Conservation (phyloP, 2,888 invertebrate species). For the Dione juno region DNA sequence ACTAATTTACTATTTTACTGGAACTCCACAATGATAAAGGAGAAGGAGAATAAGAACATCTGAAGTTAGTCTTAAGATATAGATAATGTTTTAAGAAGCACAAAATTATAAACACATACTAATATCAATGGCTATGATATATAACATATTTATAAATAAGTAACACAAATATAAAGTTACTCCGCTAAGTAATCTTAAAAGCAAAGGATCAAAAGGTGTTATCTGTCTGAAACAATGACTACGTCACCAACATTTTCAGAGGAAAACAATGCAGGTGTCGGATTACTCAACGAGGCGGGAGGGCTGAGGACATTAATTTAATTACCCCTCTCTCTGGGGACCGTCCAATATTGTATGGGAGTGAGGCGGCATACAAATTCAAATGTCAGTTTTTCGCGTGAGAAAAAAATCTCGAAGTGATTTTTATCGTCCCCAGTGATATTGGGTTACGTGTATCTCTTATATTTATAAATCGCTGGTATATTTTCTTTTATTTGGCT, state of each 20-base stretch:
- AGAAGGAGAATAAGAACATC: too few species aligned
- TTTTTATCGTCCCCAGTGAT: slow-evolving; percentile 74
- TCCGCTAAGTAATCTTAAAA: slow-evolving; percentile 34
- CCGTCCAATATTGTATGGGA: slow-evolving; percentile 77
- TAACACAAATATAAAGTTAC: slow-evolving; percentile 26
- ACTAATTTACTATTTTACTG: too few species aligned
- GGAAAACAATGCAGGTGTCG: slow-evolving; percentile 80
- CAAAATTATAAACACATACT: too few species aligned
- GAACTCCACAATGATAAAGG: too few species aligned
- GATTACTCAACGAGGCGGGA: slow-evolving; percentile 73
- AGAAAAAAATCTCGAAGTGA: slow-evolving; percentile 81
- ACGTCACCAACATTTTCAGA: slow-evolving; percentile 42
- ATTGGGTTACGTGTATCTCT: slow-evolving; percentile 70
- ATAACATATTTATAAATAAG: neutral
- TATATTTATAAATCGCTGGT: slow-evolving; percentile 71
- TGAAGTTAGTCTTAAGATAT: too few species aligned
- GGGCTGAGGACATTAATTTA: slow-evolving; percentile 80
- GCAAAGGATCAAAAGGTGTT: slow-evolving; percentile 37
- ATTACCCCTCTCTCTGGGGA: slow-evolving; percentile 77
- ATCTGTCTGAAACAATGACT: slow-evolving; percentile 32
- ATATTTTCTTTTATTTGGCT: slow-evolving; percentile 12
- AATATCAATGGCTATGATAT: too few species aligned
- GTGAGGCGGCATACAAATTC: slow-evolving; percentile 75
- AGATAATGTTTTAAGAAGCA: too few species aligned
- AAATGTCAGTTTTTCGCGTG: slow-evolving; percentile 81